These are phyloP conservation scores for Leptonema lineaticorne DNA, from an alignment of 1,140 invertebrate species.

Conservation along the genomic window DNA sequence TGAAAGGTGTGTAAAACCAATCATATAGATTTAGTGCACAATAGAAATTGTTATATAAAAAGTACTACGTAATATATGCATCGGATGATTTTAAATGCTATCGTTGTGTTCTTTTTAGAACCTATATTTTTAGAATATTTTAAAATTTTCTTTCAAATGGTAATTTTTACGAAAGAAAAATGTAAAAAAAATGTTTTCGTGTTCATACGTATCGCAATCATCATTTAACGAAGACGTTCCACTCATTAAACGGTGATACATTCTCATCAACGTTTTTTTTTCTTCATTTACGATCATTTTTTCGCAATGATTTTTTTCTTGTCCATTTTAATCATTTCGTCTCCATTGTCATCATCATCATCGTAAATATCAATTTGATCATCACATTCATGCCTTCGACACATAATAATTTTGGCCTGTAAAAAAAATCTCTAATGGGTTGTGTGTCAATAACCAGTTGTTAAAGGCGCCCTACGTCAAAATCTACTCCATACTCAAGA, in stretches of 20 bases:
- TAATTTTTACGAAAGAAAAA: no score
- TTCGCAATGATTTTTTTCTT: constrained; percentile 22
- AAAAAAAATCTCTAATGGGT: constrained; percentile 9
- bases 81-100: neutral
- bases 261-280: neutral
- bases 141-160: constrained; percentile 1
- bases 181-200: neutral
- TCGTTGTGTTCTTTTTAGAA: neutral
- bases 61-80: neutral
- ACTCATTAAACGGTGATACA: neutral
- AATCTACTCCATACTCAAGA: constrained; percentile 93
- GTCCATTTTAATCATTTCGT: constrained; percentile 22
- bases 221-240: neutral
- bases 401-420: constrained; percentile 5
- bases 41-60: neutral
- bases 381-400: neutral
- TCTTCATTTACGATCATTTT: neutral
- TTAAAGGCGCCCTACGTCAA: constrained; percentile 94
- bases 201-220: neutral
- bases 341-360: constrained; percentile 27
- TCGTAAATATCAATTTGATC: constrained; percentile 6
- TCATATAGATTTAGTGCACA: neutral
- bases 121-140: no score
- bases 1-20: constrained; percentile 4
- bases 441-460: constrained; percentile 65